Evolutionary conservation across 2,888 invertebrate genomes (phyloP), one percentile per base, ranked within the genome.

Genomic region (Mythimna lalbum): DNA sequence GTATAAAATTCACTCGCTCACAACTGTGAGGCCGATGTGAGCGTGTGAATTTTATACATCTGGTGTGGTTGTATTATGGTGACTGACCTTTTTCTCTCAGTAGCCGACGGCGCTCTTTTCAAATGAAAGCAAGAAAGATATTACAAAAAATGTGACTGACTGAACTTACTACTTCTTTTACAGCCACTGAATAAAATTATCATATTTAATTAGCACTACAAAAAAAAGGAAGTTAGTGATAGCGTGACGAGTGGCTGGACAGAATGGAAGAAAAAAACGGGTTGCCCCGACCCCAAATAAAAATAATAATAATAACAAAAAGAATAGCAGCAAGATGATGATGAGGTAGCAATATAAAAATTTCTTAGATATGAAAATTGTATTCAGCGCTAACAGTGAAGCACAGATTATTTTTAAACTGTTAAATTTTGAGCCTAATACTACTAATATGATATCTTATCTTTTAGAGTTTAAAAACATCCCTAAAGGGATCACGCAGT

Each of bases 61-160:
- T 36, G 3, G 19, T 47, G 6, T 47, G 47, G 19, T 14, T 19
- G 19, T 47, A 3, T 47, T n/a, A 49, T n/a, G n/a, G n/a, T n/a
- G n/a, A 2, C n/a, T 49, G 47, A 63, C 73, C 63, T 59, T 55
- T 36, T 74, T 74, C 10, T 36, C 56, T 56, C 66, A 56, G 14
- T 21, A 9, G 12, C 47, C 10, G 49, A 39, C 53, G 14, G 23
- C 19, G 12, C 17, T 57, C n/a, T 61, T 56, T 55, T 71, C 31
- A 57, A 72, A 19, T 10, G 6, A 9, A 43, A 19, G 14, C 10
- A 47, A 4, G 2, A 19, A 63, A 57, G 33, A 17, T 14, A 6
- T 5, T 9, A 12, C 39, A 4, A 57, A 23, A 23, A 10, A 55
- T 36, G 9, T n/a, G 12, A 9, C 31, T 17, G 9, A 14, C 14